phyloP scores from a whole-genome alignment of 2,797 vertebrate species.

The Gallirallus australis region DNA sequence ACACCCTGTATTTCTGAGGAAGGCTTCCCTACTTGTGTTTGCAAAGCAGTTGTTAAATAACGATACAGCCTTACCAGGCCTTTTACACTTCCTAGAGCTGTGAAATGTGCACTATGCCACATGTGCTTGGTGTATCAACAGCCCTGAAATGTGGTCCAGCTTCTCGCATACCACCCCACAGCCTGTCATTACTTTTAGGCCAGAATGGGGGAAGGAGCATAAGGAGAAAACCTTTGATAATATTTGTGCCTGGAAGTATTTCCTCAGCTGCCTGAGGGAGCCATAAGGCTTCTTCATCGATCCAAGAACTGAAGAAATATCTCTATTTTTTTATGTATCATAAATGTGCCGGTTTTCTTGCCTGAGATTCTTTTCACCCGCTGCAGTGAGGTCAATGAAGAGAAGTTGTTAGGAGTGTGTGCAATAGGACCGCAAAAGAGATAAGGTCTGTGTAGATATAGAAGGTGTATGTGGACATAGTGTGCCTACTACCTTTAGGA shows the following conservation, averaged over 20 bases:
- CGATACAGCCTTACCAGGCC: neutral
- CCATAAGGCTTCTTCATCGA: neutral
- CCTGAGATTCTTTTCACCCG: neutral
- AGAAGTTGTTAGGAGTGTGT: neutral
- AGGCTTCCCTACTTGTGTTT: neutral
- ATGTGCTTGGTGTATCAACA: neutral
- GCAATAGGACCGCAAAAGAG: neutral
- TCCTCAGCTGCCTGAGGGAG: neutral
- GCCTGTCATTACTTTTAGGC: neutral
- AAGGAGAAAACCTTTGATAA: neutral
- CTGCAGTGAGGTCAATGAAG: neutral
- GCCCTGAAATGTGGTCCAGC: neutral
- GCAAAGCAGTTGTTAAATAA: neutral
- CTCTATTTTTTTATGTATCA: neutral
- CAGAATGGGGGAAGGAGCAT: neutral
- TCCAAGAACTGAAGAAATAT: neutral
- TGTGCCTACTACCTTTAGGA: neutral
- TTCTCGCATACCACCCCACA: neutral
- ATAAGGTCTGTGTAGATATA: neutral
- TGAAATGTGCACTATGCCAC: rapidly evolving
- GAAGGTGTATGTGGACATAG: neutral
- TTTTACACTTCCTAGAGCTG: neutral
- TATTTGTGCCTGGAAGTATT: neutral
- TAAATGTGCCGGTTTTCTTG: neutral
- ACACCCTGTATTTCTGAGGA: neutral